Conservation (phyloP, 2,113 vertebrate species). For the Anhinga anhinga region DNA sequence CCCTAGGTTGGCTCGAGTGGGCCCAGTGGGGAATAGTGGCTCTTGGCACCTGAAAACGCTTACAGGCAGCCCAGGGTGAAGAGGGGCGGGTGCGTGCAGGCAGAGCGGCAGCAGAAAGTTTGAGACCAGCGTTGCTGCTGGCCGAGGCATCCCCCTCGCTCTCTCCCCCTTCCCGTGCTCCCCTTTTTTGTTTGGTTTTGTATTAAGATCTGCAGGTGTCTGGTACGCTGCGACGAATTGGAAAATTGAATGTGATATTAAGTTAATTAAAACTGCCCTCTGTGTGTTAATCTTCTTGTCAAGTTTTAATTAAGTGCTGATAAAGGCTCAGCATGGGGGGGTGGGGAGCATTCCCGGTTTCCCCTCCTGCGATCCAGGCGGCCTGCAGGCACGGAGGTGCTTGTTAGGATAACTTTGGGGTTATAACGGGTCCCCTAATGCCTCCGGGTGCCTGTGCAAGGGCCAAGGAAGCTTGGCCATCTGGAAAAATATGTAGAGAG, state of each 20-base stretch:
- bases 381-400: neutral
- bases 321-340: constrained; percentile 53
- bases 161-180: neutral
- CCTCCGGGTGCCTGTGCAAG: neutral
- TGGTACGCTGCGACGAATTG: constrained; percentile 37
- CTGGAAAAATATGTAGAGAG: neutral
- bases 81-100: fast-evolving
- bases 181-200: neutral
- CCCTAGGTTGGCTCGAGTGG: neutral
- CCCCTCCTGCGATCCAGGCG: neutral
- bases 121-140: neutral
- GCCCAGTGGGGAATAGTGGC: neutral
- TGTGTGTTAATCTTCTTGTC: constrained; percentile 76
- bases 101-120: neutral
- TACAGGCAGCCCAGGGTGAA: fast-evolving
- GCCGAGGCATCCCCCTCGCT: neutral
- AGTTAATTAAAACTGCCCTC: constrained; percentile 78
- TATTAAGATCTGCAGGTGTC: constrained; percentile 45
- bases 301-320: constrained; percentile 77
- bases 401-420: neutral
- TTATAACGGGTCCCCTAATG: neutral
- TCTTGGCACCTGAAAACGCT: neutral
- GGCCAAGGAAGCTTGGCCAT: neutral
- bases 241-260: constrained; percentile 68
- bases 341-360: neutral